These are phyloP conservation scores for Forpus xanthops DNA, from an alignment of 2,797 vertebrate species.

Conservation along the genomic window DNA sequence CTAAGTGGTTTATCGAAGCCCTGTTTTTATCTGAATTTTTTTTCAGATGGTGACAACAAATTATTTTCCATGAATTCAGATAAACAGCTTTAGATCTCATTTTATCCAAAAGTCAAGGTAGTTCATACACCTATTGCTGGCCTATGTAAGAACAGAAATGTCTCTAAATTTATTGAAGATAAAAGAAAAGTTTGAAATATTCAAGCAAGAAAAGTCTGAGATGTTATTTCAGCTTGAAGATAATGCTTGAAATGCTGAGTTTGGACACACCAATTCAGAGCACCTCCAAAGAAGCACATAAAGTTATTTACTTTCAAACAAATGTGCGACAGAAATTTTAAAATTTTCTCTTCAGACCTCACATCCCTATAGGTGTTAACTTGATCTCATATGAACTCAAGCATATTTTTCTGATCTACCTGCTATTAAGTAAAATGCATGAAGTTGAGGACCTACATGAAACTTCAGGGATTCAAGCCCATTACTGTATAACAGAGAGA, in stretches of 20 bases:
- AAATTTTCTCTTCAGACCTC: neutral
- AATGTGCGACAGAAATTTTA: neutral
- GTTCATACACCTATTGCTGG: neutral
- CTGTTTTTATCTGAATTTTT: neutral
- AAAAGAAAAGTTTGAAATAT: neutral
- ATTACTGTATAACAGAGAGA: neutral
- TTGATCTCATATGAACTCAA: neutral
- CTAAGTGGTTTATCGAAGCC: neutral
- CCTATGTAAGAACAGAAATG: neutral
- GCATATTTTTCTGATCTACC: neutral
- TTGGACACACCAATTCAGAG: neutral
- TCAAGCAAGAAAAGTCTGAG: neutral
- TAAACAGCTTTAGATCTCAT: neutral
- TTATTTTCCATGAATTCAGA: neutral
- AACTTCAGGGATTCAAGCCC: neutral
- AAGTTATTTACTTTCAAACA: neutral
- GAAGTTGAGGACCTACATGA: neutral
- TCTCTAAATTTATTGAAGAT: neutral
- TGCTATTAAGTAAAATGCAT: neutral
- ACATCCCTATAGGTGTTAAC: neutral
- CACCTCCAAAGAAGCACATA: neutral
- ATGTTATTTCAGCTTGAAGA: neutral
- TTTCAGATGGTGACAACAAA: neutral
- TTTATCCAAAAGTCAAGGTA: neutral
- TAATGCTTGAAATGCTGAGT: neutral